These are phyloP conservation scores for Hippotragus niger DNA, from an alignment of 2,113 vertebrate genomes.

Conservation along the genomic window DNA sequence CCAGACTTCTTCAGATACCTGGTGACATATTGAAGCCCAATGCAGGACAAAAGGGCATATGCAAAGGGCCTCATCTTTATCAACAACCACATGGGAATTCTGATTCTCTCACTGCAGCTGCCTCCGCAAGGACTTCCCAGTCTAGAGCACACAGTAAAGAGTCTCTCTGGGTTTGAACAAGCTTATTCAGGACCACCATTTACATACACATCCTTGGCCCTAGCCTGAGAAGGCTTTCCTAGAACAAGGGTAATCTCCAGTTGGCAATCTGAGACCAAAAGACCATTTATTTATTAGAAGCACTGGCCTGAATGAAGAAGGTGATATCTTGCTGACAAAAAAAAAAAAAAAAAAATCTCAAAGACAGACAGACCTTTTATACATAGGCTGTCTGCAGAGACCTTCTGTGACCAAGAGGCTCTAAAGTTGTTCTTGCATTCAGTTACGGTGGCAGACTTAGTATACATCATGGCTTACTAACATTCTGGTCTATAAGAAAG, in stretches of 20 bases:
- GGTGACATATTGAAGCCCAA: background rate
- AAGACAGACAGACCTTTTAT: background rate
- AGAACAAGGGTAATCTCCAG: background rate
- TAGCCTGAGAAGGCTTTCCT: background rate
- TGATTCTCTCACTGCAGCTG: background rate
- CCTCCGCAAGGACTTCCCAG: background rate
- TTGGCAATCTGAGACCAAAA: background rate
- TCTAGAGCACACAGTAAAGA: background rate
- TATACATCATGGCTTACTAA: background rate
- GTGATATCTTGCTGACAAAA: background rate
- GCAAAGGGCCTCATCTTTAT: background rate
- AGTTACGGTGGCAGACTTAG: accelerated
- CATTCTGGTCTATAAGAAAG: background rate
- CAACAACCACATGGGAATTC: accelerated
- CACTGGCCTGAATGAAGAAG: background rate
- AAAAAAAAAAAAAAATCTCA: background rate
- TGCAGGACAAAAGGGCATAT: background rate
- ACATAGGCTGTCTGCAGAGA: background rate
- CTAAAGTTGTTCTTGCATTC: background rate
- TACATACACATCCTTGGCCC: no score
- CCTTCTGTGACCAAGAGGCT: background rate
- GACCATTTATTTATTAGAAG: background rate
- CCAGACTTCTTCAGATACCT: background rate
- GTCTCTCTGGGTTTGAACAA: background rate
- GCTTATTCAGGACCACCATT: no score